A percentile compares a stretch with the other conserved stretches of the same genome.
Conservation (phyloP, 1,140 invertebrate genomes). For the Meloidogyne chitwoodi region DNA sequence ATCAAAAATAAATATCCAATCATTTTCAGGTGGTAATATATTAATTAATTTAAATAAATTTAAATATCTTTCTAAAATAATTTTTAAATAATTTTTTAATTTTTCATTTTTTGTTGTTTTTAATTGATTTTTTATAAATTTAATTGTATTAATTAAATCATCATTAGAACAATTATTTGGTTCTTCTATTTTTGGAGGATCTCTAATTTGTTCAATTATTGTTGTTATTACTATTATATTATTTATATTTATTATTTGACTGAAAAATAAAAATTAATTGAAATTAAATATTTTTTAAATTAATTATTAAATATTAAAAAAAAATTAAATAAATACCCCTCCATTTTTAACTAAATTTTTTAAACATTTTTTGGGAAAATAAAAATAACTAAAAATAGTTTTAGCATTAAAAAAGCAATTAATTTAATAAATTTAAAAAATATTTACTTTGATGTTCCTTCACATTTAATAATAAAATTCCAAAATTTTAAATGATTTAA, state of each 20-base stretch:
- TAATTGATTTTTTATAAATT: neutral
- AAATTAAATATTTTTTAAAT: too few species aligned
- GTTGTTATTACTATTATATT: neutral
- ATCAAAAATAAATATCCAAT: conserved; percentile 1
- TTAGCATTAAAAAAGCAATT: too few species aligned
- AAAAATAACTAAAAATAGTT: too few species aligned
- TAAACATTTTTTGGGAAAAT: too few species aligned
- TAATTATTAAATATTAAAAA: too few species aligned
- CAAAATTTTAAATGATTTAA: neutral
- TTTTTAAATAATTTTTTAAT: neutral
- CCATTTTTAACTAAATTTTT: too few species aligned
- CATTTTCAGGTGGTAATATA: conserved; percentile 5
- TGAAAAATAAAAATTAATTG: neutral
- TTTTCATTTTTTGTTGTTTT: neutral
- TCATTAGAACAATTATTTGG: too few species aligned
- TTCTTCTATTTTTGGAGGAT: too few species aligned
- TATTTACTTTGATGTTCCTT: too few species aligned
- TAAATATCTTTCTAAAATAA: neutral
- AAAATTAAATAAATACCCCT: too few species aligned
- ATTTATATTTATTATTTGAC: neutral
- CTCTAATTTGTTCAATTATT: neutral
- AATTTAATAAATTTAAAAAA: too few species aligned
- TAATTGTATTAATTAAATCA: neutral
- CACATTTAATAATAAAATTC: neutral
- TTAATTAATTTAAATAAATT: neutral